Conservation (phyloP, 2,888 invertebrate species). For the Sinodicranocentrus sp. region DNA sequence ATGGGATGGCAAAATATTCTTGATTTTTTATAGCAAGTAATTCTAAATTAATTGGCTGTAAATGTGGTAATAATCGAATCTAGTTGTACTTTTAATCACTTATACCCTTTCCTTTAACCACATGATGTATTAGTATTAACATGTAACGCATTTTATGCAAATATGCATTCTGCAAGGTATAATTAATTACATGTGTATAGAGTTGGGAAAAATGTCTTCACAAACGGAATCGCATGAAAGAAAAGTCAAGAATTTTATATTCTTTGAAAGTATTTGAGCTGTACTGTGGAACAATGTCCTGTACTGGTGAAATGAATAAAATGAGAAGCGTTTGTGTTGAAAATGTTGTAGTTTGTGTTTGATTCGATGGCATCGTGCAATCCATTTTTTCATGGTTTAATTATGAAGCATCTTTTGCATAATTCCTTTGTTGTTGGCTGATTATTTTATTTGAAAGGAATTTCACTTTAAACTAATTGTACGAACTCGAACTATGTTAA, state of each 20-base stretch:
- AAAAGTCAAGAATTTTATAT: background rate
- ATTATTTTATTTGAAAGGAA: too few relatives aligned
- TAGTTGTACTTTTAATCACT: slow-evolving; percentile 26
- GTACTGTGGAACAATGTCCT: too few relatives aligned
- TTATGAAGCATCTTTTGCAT: too few relatives aligned
- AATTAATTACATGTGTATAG: slow-evolving; percentile 29
- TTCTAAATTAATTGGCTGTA: slow-evolving; percentile 55
- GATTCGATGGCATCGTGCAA: background rate
- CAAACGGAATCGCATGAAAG: slow-evolving; percentile 30
- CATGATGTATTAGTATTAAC: slow-evolving; percentile 55
- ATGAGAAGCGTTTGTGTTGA: slow-evolving; percentile 44
- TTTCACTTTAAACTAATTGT: too few relatives aligned
- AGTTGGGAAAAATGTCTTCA: slow-evolving; percentile 51
- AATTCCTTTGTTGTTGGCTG: too few relatives aligned
- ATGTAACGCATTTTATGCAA: slow-evolving; percentile 43
- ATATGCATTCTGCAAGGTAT: slow-evolving; percentile 15
- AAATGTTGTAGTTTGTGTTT: slow-evolving; percentile 3
- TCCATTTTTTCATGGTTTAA: too few relatives aligned
- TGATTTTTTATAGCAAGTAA: slow-evolving; percentile 52
- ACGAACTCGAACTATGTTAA: too few relatives aligned
- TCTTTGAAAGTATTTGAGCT: background rate
- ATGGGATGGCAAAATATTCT: slow-evolving; percentile 73
- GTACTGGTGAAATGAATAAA: too few relatives aligned
- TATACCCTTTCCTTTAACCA: slow-evolving; percentile 37
- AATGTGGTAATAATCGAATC: slow-evolving; percentile 25